Evolutionary conservation across 2,113 vertebrate species (phyloP), one percentile per base, ranked within the genome.

Genomic region (Amblyopsis rosae): DNA sequence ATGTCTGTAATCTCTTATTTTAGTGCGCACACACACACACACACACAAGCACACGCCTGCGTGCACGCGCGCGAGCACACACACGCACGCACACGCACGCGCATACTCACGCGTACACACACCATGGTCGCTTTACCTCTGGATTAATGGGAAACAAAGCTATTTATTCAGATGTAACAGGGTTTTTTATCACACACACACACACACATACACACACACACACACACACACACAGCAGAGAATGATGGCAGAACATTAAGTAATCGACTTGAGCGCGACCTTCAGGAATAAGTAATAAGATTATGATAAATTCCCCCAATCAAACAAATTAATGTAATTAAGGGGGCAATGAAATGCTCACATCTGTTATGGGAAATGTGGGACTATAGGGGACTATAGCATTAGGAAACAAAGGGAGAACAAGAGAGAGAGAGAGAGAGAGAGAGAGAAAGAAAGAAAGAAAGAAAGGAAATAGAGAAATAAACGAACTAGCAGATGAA

Each of bases 111-210:
- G 19, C 19, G 19, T 26, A 67, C 70, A 79, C 79, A 72, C 87
- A 82, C 82, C 79, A 75, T 68, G 79, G 77, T 72, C 80, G 81
- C 82, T 90, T 71, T 79, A 75, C 84, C 83, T 87, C 81, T 76
- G 87, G 89, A 89, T 90, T 91, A 90, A 84, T 82, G 73, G 79
- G 82, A 91, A 92, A 91, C 88, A 91, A 92, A 88, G 86, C 89
- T 87, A 92, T 92, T 93, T 90, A 89, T 88, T 87, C 72, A 73
- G 79, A 82, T 75, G 83, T 88, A 77, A 82, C 78, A 81, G 72
- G 84, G 81, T 65, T 87, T 93, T 86, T 26, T 26, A 26, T 26
- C 26, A 26, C 26, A 26, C 19, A 19, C 26, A 3, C 26, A 26
- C 26, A 26, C 26, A 26, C 26, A 26, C 26, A 26, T 2, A 26